A percentile compares a stretch with the other conserved stretches of the same genome.
Conservation (phyloP, 2,888 invertebrate species). For the Penaeus monodon region DNA sequence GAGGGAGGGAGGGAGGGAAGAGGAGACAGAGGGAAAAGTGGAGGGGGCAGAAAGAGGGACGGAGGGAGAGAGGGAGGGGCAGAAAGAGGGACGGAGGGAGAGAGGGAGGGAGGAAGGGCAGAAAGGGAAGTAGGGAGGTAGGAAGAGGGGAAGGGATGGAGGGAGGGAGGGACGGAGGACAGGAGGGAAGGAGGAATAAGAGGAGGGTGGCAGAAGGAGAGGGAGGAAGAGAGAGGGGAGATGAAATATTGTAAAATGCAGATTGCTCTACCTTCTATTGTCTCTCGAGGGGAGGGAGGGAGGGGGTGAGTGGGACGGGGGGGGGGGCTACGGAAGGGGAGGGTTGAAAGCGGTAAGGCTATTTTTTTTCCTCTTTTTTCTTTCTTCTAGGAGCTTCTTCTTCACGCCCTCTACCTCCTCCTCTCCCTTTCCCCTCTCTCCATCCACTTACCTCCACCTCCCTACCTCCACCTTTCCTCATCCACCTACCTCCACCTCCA, state of each 20-base stretch:
- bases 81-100: not conserved
- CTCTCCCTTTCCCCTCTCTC: not conserved
- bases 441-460: too few species aligned
- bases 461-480: not conserved
- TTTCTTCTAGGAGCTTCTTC: not conserved
- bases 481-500: not conserved
- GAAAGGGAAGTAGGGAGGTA: not conserved
- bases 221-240: conserved; percentile 10
- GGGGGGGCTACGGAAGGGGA: too few species aligned
- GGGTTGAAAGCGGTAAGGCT: too few species aligned
- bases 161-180: not conserved
- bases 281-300: too few species aligned
- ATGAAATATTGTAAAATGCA: not conserved
- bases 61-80: not conserved
- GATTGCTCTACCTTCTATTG: not conserved
- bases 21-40: not conserved
- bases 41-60: not conserved
- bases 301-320: too few species aligned
- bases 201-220: not conserved
- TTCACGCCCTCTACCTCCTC: not conserved
- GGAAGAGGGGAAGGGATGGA: not conserved
- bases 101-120: not conserved
- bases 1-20: not conserved
- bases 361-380: too few species aligned
- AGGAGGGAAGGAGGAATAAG: not conserved